phyloP scores from a whole-genome alignment of 2,797 vertebrate genomes.

The Dallia pectoralis region DNA sequence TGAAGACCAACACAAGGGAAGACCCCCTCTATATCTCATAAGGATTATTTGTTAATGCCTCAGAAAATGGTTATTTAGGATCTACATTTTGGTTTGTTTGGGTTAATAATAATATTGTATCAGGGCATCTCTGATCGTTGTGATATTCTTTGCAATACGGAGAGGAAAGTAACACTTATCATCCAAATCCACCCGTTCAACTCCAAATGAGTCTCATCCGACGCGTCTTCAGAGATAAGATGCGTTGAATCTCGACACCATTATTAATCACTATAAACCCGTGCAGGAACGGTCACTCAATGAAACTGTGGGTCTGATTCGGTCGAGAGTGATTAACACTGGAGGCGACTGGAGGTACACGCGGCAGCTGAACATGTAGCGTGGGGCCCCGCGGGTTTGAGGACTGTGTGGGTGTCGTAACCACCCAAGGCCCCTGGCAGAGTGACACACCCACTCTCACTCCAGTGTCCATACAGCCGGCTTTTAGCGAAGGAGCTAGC shows the following conservation, averaged over 20 bases:
- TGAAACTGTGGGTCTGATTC: slow-evolving; percentile 11
- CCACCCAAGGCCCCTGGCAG: slow-evolving; percentile 11
- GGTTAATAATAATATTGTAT: background rate
- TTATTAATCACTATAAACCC: background rate
- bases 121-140: background rate
- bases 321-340: slow-evolving; percentile 19
- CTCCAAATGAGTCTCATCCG: background rate
- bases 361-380: background rate
- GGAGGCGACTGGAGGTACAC: background rate
- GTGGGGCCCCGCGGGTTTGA: background rate
- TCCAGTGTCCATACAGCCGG: slow-evolving; percentile 1
- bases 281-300: slow-evolving; percentile 9
- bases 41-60: background rate
- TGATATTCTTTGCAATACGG: background rate
- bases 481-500: background rate
- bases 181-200: background rate
- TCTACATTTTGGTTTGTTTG: background rate
- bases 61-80: background rate
- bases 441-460: slow-evolving; percentile 9
- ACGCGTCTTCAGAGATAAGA: background rate
- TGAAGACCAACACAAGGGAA: background rate
- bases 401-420: slow-evolving; percentile 19
- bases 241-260: background rate
- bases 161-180: background rate
- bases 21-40: background rate